phyloP scores from a whole-genome alignment of 2,113 vertebrate species.

The Okapia johnstoni region DNA sequence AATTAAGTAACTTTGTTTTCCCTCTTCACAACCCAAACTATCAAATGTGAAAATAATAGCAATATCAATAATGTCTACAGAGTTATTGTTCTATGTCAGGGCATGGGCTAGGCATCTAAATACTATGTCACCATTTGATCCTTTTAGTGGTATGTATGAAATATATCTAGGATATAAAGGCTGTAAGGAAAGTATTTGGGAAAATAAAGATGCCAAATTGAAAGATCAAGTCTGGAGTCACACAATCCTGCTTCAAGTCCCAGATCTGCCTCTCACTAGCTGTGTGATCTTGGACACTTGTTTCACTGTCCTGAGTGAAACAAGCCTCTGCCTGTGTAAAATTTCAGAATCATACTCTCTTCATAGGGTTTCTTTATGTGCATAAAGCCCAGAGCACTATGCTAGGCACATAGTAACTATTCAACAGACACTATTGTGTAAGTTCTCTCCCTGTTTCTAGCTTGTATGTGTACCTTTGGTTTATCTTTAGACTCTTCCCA shows the following conservation, averaged over 20 bases:
- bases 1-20: not conserved
- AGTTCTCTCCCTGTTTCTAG: not conserved
- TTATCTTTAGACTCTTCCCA: not conserved
- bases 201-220: not conserved
- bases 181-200: not conserved
- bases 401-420: not conserved
- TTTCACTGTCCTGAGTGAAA: not conserved
- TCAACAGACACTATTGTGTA: not conserved
- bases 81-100: not conserved
- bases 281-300: not conserved
- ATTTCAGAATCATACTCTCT: not conserved
- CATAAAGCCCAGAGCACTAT: not conserved
- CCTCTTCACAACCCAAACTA: not conserved
- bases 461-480: not conserved
- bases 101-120: not conserved
- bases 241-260: not conserved
- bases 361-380: not conserved
- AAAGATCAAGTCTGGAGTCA: not conserved
- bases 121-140: not conserved
- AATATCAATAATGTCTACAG: not conserved
- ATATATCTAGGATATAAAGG: not conserved
- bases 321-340: not conserved
- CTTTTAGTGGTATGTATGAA: not conserved
- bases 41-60: not conserved
- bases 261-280: not conserved